These are phyloP conservation scores for Platyrinchus mystaceus DNA, from an alignment of 2,797 vertebrate species.

Conservation along the genomic window DNA sequence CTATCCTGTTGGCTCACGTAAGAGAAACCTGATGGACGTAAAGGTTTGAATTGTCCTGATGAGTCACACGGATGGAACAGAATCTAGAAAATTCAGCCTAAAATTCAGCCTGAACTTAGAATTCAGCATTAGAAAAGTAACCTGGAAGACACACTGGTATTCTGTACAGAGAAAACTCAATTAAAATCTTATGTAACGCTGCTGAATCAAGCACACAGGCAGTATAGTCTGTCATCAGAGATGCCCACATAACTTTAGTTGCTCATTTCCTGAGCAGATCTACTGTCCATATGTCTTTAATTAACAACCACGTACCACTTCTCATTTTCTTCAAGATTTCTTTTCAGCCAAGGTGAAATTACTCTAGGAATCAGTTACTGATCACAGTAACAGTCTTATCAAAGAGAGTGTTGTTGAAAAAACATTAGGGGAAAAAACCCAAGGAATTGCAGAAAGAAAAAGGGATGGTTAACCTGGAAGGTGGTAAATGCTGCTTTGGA, in stretches of 20 bases:
- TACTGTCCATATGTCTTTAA: not conserved
- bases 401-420: not conserved
- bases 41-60: not conserved
- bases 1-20: not conserved
- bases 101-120: not conserved
- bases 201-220: not conserved
- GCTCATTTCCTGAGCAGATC: not conserved
- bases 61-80: not conserved
- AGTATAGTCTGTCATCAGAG: not conserved
- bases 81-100: not conserved
- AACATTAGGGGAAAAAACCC: not conserved
- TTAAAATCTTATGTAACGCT: not conserved
- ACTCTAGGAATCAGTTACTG: not conserved
- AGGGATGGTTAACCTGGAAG: not conserved
- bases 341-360: not conserved
- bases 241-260: not conserved
- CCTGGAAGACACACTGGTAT: not conserved
- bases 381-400: not conserved
- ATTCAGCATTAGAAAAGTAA: not conserved
- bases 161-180: not conserved
- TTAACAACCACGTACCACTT: not conserved
- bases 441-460: not conserved
- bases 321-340: not conserved
- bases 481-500: not conserved
- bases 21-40: fast-evolving